Base-by-base conservation (phyloP, 1,140 invertebrate genomes). In the Magallana ariakensis region DNA sequence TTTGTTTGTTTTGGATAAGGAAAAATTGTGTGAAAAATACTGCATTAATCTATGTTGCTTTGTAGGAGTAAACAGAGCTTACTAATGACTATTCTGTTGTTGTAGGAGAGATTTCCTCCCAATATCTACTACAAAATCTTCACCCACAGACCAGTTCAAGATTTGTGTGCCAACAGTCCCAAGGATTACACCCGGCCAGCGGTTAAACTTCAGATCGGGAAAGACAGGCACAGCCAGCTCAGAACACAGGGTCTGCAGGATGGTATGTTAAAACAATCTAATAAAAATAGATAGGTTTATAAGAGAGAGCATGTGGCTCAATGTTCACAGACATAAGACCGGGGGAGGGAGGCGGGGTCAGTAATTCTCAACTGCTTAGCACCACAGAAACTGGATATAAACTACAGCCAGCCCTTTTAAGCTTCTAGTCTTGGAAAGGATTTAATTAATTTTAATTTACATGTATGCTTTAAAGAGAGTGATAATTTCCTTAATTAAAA, bases 81-180 rank as follows among this genome's bases (percentile, higher is more conserved):
- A 58, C 7, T 16, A 70, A 46, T 16, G 11, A 57, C 56, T 55
- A 8, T 9, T 57, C n/a, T 62, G 19, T 46, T 81, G 16, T 90
- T 85, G 16, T 88, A 95, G 94, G 91, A 94, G 9, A 88, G 91
- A 80, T 95, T 95, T 90, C 94, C 94, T 54, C 94, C 94, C 8
- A 94, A 94, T 87, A 94, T 95, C 81, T 95, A 94, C 89, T 95
- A 95, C 90, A 95, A 95, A 87, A 95, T 95, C 33, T 95, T 92
- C 89, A 95, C 94, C 15, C 94, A 95, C 85, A 87, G 94, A 75
- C 94, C 94, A 16, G 92, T 95, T 6, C 92, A 94, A 85, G 94
- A 95, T 85, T 55, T 95, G 88, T 94, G 94, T 91, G 93, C 94
- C 13, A 94, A 94, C 88, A 94, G 93, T 88, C 94, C 94, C 10